These are phyloP conservation scores for Aix galericulata DNA, from an alignment of 2,113 vertebrate genomes.

Conservation along the genomic window DNA sequence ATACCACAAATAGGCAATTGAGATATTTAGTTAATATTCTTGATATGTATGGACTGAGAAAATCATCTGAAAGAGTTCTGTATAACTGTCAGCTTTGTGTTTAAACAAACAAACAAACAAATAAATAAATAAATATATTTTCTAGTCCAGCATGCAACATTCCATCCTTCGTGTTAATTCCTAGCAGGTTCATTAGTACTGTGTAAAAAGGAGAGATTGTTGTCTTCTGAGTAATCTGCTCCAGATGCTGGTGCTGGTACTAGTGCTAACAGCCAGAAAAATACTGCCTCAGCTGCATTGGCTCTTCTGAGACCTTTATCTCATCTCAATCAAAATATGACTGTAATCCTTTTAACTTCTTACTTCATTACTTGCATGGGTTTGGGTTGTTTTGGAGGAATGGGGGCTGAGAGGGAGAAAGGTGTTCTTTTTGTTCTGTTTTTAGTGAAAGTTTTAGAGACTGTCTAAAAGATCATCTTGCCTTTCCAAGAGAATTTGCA, in stretches of 20 bases:
- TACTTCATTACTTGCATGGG: background rate
- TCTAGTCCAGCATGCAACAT: background rate
- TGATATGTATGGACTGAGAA: background rate
- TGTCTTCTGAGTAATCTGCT: background rate
- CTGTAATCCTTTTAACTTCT: background rate
- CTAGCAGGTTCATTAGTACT: background rate
- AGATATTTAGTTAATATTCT: background rate
- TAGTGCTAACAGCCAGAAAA: background rate
- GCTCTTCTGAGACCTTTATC: background rate
- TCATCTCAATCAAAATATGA: background rate
- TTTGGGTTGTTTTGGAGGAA: background rate
- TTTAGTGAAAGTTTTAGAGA: background rate
- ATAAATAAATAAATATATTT: background rate
- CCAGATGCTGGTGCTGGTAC: background rate
- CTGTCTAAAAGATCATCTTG: background rate
- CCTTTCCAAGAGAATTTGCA: background rate
- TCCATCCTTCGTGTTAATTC: background rate
- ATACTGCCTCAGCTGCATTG: rapidly evolving
- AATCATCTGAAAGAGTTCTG: background rate
- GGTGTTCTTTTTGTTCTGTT: background rate
- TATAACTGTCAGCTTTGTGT: background rate
- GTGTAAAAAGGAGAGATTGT: background rate
- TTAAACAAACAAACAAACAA: background rate
- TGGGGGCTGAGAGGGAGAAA: background rate
- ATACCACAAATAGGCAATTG: background rate